Conservation (phyloP, 2,113 vertebrate genomes). For the Stegastes partitus region DNA sequence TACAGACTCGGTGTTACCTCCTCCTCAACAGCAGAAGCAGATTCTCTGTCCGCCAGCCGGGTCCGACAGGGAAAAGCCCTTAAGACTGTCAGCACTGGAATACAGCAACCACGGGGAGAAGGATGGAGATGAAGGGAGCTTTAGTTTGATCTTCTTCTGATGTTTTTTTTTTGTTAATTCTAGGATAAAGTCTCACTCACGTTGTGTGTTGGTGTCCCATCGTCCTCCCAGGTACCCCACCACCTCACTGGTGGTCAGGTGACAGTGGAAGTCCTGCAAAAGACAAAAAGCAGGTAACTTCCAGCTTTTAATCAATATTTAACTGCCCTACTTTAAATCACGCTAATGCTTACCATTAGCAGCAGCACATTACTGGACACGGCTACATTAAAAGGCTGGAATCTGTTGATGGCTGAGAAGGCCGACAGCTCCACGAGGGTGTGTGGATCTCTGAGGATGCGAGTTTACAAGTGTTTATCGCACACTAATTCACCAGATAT, state of each 20-base stretch:
- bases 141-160: not conserved
- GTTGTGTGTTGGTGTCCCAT: slow-evolving; percentile 95
- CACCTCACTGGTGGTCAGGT: slow-evolving; percentile 94
- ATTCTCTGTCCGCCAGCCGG: slow-evolving; percentile 89
- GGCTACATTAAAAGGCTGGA: slow-evolving; percentile 97
- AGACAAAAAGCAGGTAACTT: not conserved
- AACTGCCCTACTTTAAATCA: fast-evolving
- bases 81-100: slow-evolving; percentile 92
- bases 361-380: slow-evolving; percentile 96
- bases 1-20: slow-evolving; percentile 84
- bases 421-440: slow-evolving; percentile 94
- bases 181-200: slow-evolving; percentile 80
- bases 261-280: slow-evolving; percentile 94
- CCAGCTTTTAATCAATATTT: too few relatives aligned
- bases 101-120: not conserved
- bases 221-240: slow-evolving; percentile 96
- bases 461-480: slow-evolving; percentile 9
- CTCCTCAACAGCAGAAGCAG: slow-evolving; percentile 88
- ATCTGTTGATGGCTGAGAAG: slow-evolving; percentile 95
- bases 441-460: slow-evolving; percentile 89
- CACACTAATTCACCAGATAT: not conserved
- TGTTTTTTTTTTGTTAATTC: not conserved
- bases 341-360: slow-evolving; percentile 86
- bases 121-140: not conserved
- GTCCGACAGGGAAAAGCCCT: slow-evolving; percentile 95